Conservation (phyloP, 1,140 invertebrate species). For the Eueides isabella region DNA sequence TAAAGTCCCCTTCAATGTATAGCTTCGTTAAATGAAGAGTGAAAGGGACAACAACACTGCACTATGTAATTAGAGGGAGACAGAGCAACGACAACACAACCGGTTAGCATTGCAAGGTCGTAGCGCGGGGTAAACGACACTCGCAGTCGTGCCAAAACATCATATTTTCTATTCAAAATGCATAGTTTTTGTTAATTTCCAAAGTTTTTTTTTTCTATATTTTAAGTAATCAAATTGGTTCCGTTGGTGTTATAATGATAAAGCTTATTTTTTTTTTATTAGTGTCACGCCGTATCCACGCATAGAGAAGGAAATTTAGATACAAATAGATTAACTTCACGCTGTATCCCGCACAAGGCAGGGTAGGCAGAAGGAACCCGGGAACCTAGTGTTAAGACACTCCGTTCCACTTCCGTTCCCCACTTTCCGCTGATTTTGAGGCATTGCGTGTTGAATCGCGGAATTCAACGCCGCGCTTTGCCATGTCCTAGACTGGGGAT, state of each 20-base stretch:
- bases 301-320: too few species aligned
- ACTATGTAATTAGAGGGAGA: constrained; percentile 13
- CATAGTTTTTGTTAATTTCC: background rate
- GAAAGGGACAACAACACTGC: constrained; percentile 37
- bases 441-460: too few species aligned
- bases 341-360: too few species aligned
- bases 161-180: background rate
- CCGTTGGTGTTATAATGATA: background rate
- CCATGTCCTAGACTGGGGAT: too few species aligned
- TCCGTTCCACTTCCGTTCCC: too few species aligned
- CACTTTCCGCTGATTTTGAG: too few species aligned
- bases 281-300: too few species aligned
- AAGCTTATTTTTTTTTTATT: too few species aligned
- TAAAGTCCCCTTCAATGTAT: constrained; percentile 9
- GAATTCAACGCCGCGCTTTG: too few species aligned
- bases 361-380: too few species aligned
- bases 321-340: too few species aligned
- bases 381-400: too few species aligned
- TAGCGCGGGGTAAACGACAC: constrained; percentile 65
- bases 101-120: constrained; percentile 79
- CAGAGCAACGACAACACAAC: constrained; percentile 45
- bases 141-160: constrained; percentile 58
- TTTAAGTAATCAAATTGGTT: background rate
- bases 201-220: background rate
- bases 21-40: constrained; percentile 16